Percentiles rank a stretch among this genome's conserved stretches.
phyloP scores from a whole-genome alignment of 2,113 vertebrate genomes.

The Oncorhynchus tshawytscha region DNA sequence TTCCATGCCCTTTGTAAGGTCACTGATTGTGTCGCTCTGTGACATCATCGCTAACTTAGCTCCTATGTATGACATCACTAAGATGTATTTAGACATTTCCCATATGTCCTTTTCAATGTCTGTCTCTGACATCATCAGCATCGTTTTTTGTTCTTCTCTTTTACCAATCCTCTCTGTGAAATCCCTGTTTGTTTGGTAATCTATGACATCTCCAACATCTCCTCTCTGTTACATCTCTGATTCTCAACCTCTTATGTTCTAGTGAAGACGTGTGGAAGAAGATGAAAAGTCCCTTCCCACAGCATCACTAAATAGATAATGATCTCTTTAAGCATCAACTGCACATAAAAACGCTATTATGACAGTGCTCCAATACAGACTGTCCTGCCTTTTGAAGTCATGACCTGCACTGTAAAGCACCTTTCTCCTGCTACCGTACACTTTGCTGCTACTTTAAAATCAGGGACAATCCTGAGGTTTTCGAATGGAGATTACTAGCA shows the following conservation, averaged over 20 bases:
- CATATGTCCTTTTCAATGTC: slow-evolving; percentile 1
- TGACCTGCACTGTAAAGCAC: slow-evolving; percentile 35
- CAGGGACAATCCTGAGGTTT: slow-evolving; percentile 14
- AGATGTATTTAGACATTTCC: not conserved
- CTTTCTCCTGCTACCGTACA: slow-evolving; percentile 15
- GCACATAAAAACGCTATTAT: not conserved
- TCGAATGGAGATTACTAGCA: too few species aligned
- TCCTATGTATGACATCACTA: not conserved
- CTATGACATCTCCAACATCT: not conserved
- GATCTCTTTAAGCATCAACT: slow-evolving; percentile 3
- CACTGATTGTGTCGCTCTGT: not conserved
- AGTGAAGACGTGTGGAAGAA: slow-evolving; percentile 45
- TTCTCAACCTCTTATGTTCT: slow-evolving; percentile 26
- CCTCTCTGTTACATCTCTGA: not conserved
- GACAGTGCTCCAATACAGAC: not conserved
- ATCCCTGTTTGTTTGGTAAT: not conserved
- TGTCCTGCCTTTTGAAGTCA: not conserved
- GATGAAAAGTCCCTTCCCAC: not conserved
- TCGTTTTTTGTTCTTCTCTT: too few species aligned
- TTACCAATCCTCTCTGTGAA: too few species aligned
- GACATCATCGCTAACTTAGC: not conserved
- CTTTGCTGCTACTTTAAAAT: slow-evolving; percentile 42
- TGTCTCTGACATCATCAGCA: too few species aligned
- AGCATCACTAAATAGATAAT: slow-evolving; percentile 13
- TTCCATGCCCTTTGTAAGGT: too few species aligned